phyloP scores from a whole-genome alignment of 2,888 invertebrate species.

The Leptopterna dolabrata region DNA sequence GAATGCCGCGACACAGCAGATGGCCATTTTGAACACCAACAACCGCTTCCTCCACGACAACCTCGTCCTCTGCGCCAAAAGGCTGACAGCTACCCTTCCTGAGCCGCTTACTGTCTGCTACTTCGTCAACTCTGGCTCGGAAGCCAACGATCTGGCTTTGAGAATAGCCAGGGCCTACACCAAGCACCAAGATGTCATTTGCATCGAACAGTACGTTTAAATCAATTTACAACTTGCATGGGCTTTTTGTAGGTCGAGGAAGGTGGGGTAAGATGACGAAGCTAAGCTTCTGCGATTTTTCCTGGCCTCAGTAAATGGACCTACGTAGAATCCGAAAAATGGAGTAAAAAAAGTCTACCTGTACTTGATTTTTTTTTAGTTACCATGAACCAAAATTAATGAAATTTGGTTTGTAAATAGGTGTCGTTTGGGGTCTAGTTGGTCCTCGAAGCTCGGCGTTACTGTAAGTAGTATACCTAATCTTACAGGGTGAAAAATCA shows the following conservation, averaged over 20 bases:
- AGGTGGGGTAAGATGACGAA: too few relatives aligned
- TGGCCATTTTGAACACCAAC: conserved; percentile 93
- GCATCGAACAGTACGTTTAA: conserved; percentile 88
- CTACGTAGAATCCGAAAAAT: too few relatives aligned
- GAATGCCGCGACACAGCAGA: conserved; percentile 89
- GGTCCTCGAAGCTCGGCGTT: too few relatives aligned
- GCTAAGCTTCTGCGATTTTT: too few relatives aligned
- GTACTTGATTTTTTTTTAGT: too few relatives aligned
- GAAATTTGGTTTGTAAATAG: too few relatives aligned
- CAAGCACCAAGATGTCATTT: conserved; percentile 88
- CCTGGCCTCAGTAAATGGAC: too few relatives aligned
- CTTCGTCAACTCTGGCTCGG: conserved; percentile 98
- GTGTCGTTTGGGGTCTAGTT: too few relatives aligned
- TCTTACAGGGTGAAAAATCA: too few relatives aligned
- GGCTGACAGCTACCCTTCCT: conserved; percentile 85
- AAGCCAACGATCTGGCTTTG: conserved; percentile 97
- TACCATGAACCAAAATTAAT: too few relatives aligned
- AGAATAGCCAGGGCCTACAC: conserved; percentile 91
- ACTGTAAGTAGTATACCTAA: too few relatives aligned
- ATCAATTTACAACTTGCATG: conserved; percentile 68
- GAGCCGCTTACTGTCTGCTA: conserved; percentile 89
- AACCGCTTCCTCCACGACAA: conserved; percentile 97
- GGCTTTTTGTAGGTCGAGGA: conserved; percentile 56
- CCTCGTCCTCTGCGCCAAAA: conserved; percentile 89
- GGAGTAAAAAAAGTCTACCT: too few relatives aligned